phyloP scores from a whole-genome alignment of 2,888 invertebrate genomes.

The Dexiosoma caninum region DNA sequence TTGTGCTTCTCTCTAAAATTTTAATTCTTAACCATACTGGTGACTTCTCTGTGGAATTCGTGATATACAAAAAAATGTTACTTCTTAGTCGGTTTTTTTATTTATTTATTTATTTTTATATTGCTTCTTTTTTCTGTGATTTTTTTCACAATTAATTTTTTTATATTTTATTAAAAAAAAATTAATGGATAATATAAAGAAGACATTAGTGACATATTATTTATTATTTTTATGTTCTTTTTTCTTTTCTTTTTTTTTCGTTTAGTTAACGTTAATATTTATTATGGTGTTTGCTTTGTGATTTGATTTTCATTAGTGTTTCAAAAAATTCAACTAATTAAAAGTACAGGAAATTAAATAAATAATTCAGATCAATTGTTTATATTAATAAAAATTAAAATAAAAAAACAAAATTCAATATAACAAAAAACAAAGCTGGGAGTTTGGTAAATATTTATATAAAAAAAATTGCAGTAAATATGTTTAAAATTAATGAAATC shows the following conservation, averaged over 20 bases:
- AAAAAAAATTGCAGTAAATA: slow-evolving; percentile 26
- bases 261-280: slow-evolving; percentile 41
- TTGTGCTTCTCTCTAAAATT: too few species aligned
- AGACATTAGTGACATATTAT: slow-evolving; percentile 65
- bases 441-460: slow-evolving; percentile 34
- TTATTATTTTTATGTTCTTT: background rate
- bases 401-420: slow-evolving; percentile 28
- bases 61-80: slow-evolving; percentile 33
- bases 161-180: slow-evolving; percentile 70
- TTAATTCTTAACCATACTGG: too few species aligned
- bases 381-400: slow-evolving; percentile 13
- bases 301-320: background rate
- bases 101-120: too few species aligned
- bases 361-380: slow-evolving; percentile 33
- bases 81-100: slow-evolving; percentile 60
- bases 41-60: too few species aligned
- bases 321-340: slow-evolving; percentile 54
- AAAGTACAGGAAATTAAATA: slow-evolving; percentile 48
- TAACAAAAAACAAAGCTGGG: slow-evolving; percentile 31
- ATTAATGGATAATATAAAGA: slow-evolving; percentile 68
- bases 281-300: slow-evolving; percentile 9
- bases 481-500: slow-evolving; percentile 51
- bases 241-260: background rate
- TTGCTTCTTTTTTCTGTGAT: slow-evolving; percentile 22
- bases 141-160: slow-evolving; percentile 7